Conservation (phyloP, 2,113 vertebrate species). For the Pedionomus torquatus region DNA sequence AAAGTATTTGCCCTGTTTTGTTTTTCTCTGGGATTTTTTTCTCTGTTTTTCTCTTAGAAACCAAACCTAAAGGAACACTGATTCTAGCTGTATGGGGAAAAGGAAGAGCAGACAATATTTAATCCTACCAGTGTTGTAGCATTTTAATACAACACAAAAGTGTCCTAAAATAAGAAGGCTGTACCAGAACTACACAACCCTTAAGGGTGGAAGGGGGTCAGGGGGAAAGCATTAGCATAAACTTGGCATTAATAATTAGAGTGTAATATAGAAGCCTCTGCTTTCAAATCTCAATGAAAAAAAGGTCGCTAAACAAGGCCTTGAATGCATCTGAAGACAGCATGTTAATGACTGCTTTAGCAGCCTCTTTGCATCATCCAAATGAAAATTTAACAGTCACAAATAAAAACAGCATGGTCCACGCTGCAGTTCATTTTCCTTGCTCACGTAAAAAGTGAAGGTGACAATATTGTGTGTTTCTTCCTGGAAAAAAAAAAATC, state of each 20-base stretch:
- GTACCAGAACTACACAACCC: neutral
- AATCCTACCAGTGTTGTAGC: neutral
- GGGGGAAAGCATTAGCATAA: neutral
- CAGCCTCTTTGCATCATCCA: neutral
- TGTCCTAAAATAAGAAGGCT: neutral
- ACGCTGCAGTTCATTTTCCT: neutral
- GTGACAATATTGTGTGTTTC: neutral
- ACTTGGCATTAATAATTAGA: neutral
- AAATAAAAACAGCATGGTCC: neutral
- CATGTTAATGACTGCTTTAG: neutral
- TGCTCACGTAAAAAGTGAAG: neutral
- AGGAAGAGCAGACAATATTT: neutral
- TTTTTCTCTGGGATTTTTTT: neutral
- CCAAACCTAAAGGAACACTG: neutral
- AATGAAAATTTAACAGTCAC: neutral
- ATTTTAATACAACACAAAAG: neutral
- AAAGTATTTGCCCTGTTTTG: neutral
- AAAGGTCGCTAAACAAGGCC: neutral
- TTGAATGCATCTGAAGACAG: neutral
- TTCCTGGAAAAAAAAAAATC: neutral
- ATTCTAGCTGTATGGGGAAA: neutral
- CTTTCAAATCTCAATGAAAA: neutral
- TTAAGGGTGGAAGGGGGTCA: accelerated
- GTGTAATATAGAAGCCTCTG: neutral
- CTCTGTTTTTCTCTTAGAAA: neutral